phyloP scores from a whole-genome alignment of 2,797 vertebrate species.

The Enteromius argenteus region DNA sequence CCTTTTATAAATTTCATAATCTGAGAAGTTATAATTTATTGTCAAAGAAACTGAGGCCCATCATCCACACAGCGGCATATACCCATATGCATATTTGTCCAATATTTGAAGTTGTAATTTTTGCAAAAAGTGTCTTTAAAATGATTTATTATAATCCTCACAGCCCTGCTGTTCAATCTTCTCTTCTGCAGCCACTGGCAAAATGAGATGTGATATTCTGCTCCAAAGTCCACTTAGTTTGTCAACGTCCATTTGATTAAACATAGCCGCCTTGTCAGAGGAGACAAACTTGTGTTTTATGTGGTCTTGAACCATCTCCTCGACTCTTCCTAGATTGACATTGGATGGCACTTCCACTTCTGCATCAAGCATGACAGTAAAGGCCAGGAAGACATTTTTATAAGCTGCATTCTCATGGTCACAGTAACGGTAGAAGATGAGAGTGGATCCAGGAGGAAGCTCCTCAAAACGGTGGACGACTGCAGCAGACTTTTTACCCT shows the following conservation, averaged over 20 bases:
- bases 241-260: conserved; percentile 82
- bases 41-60: not conserved
- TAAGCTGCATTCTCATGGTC: conserved; percentile 91
- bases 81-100: not conserved
- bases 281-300: conserved; percentile 80
- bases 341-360: conserved; percentile 75
- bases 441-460: conserved; percentile 86
- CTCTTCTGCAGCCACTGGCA: conserved; percentile 80
- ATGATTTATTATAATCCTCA: conserved; percentile 10
- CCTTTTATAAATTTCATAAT: not conserved
- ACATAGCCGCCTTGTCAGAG: conserved; percentile 61
- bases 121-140: conserved; percentile 6
- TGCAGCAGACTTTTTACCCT: conserved; percentile 75
- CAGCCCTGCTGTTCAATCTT: conserved; percentile 80
- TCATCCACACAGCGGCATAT: not conserved
- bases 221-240: conserved; percentile 88
- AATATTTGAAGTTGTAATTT: not conserved
- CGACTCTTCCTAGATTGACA: conserved; percentile 73
- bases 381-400: conserved; percentile 85
- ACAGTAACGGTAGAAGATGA: conserved; percentile 97
- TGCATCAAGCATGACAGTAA: conserved; percentile 83
- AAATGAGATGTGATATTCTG: conserved; percentile 86
- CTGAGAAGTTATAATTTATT: not conserved
- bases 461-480: conserved; percentile 88
- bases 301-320: conserved; percentile 84